Evolutionary conservation across 2,888 invertebrate species (phyloP).

Genomic region (Calameuta filiformis): DNA sequence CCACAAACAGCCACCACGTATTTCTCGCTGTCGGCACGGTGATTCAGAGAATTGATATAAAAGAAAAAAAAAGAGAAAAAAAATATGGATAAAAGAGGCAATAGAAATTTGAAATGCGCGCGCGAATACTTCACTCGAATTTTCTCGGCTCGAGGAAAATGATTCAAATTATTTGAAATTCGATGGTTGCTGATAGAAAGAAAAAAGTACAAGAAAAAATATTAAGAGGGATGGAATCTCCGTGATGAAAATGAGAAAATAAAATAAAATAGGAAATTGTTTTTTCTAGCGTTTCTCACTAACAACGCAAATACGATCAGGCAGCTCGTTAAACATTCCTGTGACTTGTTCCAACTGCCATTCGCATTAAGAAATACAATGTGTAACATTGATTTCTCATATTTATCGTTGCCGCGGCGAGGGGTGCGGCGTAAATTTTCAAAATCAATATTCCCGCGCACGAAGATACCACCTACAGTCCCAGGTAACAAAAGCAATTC

Average conservation of each 20-base stretch:
- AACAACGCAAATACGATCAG: not conserved
- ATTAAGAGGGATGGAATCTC: not conserved
- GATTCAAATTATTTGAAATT: not conserved
- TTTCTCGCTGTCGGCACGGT: not conserved
- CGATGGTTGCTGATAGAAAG: not conserved
- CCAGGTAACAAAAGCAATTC: constrained; percentile 48
- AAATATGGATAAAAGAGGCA: not conserved
- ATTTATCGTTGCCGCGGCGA: not conserved
- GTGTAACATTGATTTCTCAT: not conserved
- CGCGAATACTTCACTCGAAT: not conserved
- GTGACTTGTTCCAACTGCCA: not conserved
- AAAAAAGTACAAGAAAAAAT: not conserved
- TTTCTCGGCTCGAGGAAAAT: not conserved
- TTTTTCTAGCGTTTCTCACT: not conserved
- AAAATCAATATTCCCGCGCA: constrained; percentile 17
- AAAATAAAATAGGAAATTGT: not conserved
- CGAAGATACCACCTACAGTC: constrained; percentile 30
- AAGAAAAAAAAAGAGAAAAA: not conserved
- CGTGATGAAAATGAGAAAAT: not conserved
- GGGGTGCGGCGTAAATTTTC: not conserved
- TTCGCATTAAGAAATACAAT: not conserved
- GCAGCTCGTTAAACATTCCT: not conserved
- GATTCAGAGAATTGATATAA: not conserved
- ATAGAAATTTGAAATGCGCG: not conserved
- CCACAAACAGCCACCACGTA: not conserved